Percentiles rank a stretch among this genome's conserved stretches.
These are phyloP conservation scores for Cerastis rubricosa DNA, from an alignment of 2,888 invertebrate genomes.

Conservation along the genomic window DNA sequence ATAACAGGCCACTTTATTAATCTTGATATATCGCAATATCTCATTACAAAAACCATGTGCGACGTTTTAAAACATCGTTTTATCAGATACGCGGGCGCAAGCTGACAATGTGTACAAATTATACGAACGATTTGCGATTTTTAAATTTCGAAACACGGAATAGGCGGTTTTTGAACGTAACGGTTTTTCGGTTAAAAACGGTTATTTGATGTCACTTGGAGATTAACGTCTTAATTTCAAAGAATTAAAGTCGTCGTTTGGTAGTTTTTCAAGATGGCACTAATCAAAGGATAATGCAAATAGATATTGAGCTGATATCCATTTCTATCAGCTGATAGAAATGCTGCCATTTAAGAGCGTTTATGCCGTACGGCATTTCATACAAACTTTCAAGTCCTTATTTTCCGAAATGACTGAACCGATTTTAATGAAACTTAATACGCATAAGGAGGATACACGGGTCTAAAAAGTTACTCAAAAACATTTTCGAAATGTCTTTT, in stretches of 20 bases:
- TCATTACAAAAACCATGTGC: constrained; percentile 64
- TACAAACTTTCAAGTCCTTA: too few species aligned
- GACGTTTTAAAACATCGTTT: constrained; percentile 61
- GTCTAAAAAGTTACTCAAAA: too few species aligned
- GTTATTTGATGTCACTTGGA: constrained; percentile 38
- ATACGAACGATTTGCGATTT: constrained; percentile 67
- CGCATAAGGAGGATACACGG: too few species aligned
- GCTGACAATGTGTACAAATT: constrained; percentile 80
- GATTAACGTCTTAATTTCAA: constrained; percentile 28
- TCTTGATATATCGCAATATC: constrained; percentile 65
- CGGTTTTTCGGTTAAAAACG: constrained; percentile 52
- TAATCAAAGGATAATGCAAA: background rate
- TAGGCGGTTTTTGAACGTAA: constrained; percentile 68
- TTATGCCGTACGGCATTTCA: too few species aligned
- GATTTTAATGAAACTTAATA: too few species aligned
- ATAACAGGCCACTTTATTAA: constrained; percentile 60
- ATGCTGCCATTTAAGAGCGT: background rate
- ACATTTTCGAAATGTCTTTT: too few species aligned
- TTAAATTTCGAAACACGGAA: constrained; percentile 73
- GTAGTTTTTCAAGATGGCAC: background rate
- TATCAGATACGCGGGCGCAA: constrained; percentile 74
- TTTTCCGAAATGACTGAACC: too few species aligned
- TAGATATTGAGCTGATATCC: background rate
- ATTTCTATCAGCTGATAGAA: background rate
- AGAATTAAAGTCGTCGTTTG: background rate